phyloP scores from a whole-genome alignment of 2,888 invertebrate species.

The Bruchidius siliquastri region DNA sequence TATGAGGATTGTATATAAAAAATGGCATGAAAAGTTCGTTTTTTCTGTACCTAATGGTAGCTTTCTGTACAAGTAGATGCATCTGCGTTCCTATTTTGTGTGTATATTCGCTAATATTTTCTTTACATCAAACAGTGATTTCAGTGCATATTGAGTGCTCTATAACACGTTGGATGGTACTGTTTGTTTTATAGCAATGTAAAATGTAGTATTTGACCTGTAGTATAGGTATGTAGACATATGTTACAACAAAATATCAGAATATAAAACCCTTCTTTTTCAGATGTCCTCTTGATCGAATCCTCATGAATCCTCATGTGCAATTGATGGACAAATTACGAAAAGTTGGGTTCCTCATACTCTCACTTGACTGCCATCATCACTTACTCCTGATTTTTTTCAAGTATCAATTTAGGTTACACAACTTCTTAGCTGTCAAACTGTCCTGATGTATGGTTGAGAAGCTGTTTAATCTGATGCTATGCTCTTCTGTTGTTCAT shows the following conservation, averaged over 20 bases:
- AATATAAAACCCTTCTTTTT: constrained; percentile 33
- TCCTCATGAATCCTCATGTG: constrained; percentile 24
- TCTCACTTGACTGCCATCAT: not conserved
- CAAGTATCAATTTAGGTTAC: not conserved
- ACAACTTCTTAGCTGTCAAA: not conserved
- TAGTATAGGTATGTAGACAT: constrained; percentile 29
- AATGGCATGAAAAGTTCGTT: too few relatives aligned
- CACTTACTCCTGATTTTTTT: not conserved
- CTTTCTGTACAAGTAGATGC: too few relatives aligned
- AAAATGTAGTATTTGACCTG: not conserved
- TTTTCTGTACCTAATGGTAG: too few relatives aligned
- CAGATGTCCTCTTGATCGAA: constrained; percentile 34
- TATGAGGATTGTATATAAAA: too few relatives aligned
- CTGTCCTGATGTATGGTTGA: too few relatives aligned
- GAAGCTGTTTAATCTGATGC: not conserved
- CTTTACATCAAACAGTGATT: not conserved
- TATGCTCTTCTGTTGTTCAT: not conserved
- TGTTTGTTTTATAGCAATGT: not conserved
- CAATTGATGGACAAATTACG: not conserved
- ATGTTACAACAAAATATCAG: constrained; percentile 27
- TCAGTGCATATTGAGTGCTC: not conserved
- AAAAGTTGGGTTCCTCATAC: not conserved
- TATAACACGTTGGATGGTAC: not conserved
- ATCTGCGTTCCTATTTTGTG: too few relatives aligned
- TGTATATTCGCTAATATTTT: not conserved